These are phyloP conservation scores for Chlorodrepanis virens DNA, from an alignment of 2,113 vertebrate species.

Conservation along the genomic window DNA sequence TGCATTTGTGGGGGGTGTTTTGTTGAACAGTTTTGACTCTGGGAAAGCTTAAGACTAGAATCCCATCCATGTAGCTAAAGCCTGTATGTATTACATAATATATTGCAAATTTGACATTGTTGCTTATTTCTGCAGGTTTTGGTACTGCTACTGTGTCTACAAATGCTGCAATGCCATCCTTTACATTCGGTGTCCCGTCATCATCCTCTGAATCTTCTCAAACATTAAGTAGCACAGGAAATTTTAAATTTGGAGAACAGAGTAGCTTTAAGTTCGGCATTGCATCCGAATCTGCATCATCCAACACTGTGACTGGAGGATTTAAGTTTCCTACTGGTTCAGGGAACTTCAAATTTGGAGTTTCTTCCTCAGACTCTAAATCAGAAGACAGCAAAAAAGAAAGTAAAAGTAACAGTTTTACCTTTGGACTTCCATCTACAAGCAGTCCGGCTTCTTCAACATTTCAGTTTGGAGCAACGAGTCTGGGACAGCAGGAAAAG, in stretches of 20 bases:
- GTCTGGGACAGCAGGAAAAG: slow-evolving; percentile 73
- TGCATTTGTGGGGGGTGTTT: rapidly evolving
- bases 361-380: slow-evolving; percentile 68
- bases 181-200: slow-evolving; percentile 76
- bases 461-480: slow-evolving; percentile 74
- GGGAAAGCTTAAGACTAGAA: background rate
- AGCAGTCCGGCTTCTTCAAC: slow-evolving; percentile 55
- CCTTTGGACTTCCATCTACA: slow-evolving; percentile 75
- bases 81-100: background rate
- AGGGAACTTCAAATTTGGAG: slow-evolving; percentile 76
- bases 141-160: slow-evolving; percentile 62
- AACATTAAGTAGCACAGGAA: slow-evolving; percentile 64
- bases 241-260: slow-evolving; percentile 84
- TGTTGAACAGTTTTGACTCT: background rate
- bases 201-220: slow-evolving; percentile 71
- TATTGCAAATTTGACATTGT: background rate
- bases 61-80: background rate
- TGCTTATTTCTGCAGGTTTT: slow-evolving; percentile 66
- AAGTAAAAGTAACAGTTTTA: slow-evolving; percentile 75
- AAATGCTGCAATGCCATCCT: slow-evolving; percentile 58
- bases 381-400: slow-evolving; percentile 78
- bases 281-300: slow-evolving; percentile 64
- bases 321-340: slow-evolving; percentile 72
- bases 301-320: slow-evolving; percentile 51
- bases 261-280: slow-evolving; percentile 74